Conservation (phyloP, 2,797 vertebrate genomes). For the Hippoglossus hippoglossus region DNA sequence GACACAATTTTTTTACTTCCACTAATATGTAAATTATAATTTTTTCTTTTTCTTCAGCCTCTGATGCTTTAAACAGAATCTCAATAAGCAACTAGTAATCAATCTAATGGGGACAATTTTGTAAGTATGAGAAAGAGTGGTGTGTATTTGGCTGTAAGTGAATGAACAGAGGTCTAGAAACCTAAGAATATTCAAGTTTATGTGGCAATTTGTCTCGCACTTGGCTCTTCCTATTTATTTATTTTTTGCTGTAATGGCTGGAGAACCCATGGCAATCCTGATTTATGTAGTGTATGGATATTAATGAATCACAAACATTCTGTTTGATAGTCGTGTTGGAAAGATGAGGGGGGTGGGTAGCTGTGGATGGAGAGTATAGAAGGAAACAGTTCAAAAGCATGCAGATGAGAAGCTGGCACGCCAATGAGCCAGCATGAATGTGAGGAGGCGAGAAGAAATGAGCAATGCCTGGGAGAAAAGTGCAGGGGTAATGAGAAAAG, state of each 20-base stretch:
- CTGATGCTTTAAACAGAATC: background rate
- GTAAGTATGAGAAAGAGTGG: background rate
- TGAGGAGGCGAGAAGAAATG: constrained; percentile 49
- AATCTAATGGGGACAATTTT: background rate
- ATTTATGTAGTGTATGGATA: background rate
- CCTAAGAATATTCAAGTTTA: too few relatives aligned
- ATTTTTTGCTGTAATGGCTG: background rate
- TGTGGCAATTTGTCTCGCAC: background rate
- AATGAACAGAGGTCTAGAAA: background rate
- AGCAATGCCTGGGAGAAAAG: constrained; percentile 25
- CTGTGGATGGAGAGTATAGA: constrained; percentile 43
- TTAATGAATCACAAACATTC: constrained; percentile 37
- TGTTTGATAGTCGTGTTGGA: constrained; percentile 35
- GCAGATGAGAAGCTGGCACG: constrained; percentile 62
- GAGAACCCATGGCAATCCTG: background rate
- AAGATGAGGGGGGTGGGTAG: background rate
- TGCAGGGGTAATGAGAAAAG: constrained; percentile 6
- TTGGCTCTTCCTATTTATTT: background rate
- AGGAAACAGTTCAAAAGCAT: constrained; percentile 68
- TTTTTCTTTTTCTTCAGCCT: background rate
- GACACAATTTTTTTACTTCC: background rate
- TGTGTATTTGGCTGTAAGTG: background rate
- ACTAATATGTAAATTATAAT: background rate
- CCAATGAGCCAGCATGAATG: constrained; percentile 40
- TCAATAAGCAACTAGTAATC: background rate